Evolutionary conservation across 2,113 vertebrate species (phyloP), one percentile per base, ranked within the genome.

Genomic region (Brachionichthys hirsutus): DNA sequence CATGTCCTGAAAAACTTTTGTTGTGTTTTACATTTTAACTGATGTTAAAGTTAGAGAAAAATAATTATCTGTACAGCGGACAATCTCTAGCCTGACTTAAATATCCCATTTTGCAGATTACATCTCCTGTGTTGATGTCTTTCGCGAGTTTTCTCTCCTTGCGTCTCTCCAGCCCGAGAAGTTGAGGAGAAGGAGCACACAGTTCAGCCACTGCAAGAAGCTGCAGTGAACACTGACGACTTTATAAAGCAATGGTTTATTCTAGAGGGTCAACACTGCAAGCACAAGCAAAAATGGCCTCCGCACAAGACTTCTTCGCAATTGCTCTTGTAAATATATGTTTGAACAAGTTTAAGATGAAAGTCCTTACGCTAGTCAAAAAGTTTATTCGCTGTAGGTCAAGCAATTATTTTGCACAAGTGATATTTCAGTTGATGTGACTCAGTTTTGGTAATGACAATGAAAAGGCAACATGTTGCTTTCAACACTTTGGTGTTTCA

Each of bases 61-160:
- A 53, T 5, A 19, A 12, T 41, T 22, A 1, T 18, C 4, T 20
- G 8, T 53, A 10, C 35, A 62, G 45, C 54, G 14, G 12, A 55
- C 35, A 34, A 35, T 38, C 12, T 16, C 16, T 12, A 12, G 7
- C 12, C 49, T 84, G 55, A 87, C 56, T 58, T 42, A 10, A 56
- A 9, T 85, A 22, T 86, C 18, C 74, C 53, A 24, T 85, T 59
- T 90, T 89, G 35, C 91, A 95, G 94, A 85, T 87, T 78, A 90
- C 75, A 49, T 89, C 70, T 86, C 91, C 58, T 69, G 78, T 69
- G 65, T 75, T 77, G 90, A 90, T 84, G 88, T 93, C 91, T 88
- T 92, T 92, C 65, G 91, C 78, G 72, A 94, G 70, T 92, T 93
- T 91, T 92, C 93, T 76, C 80, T 92, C 88, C 80, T 93, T 85